Base-by-base conservation (phyloP, 2,888 invertebrate genomes). In the Himalopsyche japonica region DNA sequence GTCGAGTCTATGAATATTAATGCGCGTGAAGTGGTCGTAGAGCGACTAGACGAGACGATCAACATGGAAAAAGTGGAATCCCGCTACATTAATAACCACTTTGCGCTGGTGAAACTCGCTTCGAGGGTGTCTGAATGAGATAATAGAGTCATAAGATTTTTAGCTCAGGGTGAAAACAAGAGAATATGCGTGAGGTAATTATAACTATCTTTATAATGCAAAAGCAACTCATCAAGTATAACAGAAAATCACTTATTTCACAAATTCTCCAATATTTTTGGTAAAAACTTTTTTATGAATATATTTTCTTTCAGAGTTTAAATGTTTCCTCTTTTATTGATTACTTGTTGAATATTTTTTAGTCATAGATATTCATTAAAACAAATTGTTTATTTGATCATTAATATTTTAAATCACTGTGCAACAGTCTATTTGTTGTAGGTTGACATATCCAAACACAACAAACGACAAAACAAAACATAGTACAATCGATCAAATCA, bases 1-100 rank as follows among this genome's bases (percentile, higher is more conserved):
- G 37, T 34, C 48, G 27, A 34, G 49, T 81, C 64, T 47, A 86
- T 86, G 86, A 86, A 86, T 86, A 86, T 86, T 86, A 82, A 86
- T 86, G 76, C 18, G 24, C 57, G 32, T 34, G 48, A 47, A 80
- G 70, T 78, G 78, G 79, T 70, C 70, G 70, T 12, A 30, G 43
- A 37, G 70, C 48, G 79, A 81, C 80, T 82, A 79, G 47, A 85
- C 76, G 57, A 79, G 47, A 83, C 76, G 57, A 83, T 85, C 82
- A 81, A 76, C 80, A 79, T 82, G 82, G 79, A 83, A 85, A 85
- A 85, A 86, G 64, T 83, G 79, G 79, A 80, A 82, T 80, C 43
- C 76, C 37, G 80, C 48, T 43, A 76, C 80, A 47, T 82, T 82
- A 79, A 64, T 70, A 79, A 82, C 70, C 79, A 47, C 82, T 34